Percentiles rank a stretch among this genome's conserved stretches.
These are phyloP conservation scores for Callospermophilus lateralis DNA, from an alignment of 2,113 vertebrate species.

Conservation along the genomic window DNA sequence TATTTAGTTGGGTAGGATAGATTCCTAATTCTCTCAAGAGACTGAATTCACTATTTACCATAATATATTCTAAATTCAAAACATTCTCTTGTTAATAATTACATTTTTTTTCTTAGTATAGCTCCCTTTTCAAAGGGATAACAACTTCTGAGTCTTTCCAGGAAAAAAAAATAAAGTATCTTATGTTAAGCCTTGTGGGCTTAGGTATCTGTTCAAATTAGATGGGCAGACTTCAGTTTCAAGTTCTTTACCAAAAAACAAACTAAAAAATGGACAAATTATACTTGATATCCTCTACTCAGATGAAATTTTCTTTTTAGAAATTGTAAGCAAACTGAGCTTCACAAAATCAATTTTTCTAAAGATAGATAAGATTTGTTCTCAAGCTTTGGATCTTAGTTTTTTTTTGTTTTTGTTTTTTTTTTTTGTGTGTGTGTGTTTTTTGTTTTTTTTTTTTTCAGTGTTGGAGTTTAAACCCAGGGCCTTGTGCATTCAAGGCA, in stretches of 20 bases:
- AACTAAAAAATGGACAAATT: slow-evolving; percentile 18
- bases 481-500: too few species aligned
- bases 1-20: neutral
- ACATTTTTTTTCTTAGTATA: neutral
- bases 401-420: too few species aligned
- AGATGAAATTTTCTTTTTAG: neutral
- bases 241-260: neutral
- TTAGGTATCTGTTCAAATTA: neutral
- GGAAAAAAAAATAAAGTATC: neutral
- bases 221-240: neutral
- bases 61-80: neutral
- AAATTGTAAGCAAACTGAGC: neutral
- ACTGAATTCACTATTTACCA: neutral
- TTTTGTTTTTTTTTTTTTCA: too few species aligned
- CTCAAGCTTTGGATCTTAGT: neutral
- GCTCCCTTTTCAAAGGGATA: neutral
- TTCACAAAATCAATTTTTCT: slow-evolving; percentile 5
- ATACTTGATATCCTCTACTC: neutral
- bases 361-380: neutral
- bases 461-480: too few species aligned
- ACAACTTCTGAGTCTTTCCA: neutral
- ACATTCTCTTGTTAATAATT: neutral
- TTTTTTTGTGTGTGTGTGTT: too few species aligned
- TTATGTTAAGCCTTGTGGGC: neutral
- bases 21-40: neutral